Evolutionary conservation across 2,797 vertebrate genomes (phyloP), one percentile per base, ranked within the genome.

Genomic region (Eupleurogrammus muticus): DNA sequence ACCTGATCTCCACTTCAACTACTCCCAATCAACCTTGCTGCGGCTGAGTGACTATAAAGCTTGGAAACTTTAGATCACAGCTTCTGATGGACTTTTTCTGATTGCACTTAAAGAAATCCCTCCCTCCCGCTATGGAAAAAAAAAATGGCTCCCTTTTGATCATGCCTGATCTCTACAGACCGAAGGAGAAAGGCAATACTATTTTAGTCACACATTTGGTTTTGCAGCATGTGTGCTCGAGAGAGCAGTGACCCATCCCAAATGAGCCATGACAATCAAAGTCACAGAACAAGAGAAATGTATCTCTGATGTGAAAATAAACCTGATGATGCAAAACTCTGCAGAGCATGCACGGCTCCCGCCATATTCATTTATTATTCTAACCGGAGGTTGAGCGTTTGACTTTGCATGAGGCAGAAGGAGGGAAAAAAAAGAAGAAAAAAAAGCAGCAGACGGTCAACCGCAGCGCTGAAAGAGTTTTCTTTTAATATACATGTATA

Each of bases 251-350:
- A 85, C 82, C 66, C 75, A 47, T 61, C 72, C 74, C 85, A 88
- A 93, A 93, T 90, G 92, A 91, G 85, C 75, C 88, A 13, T 75
- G 87, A 86, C 91, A 90, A 90, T 92, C 90, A 89, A 87, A 91
- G 86, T 86, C 71, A 66, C 79, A 79, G 81, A 77, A 80, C 66
- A 70, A 77, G 86, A 89, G 86, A 91, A 93, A 87, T 86, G 77
- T 70, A 86, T 86, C 82, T 89, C 57, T 48, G 66, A 77, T 79
- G 81, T 81, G 71, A 88, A 90, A 91, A 90, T 86, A 90, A 91
- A 91, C 81, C 52, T 0, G 61, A 81, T 77, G 81, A 90, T 89
- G 85, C 81, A 76, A 85, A 86, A 77, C 57, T 83, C 73, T 24
- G 53, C 55, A 0, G 66, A 83, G 83, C 79, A 55, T 82, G 71